Conservation (phyloP, 2,888 invertebrate genomes). For the Pyrocoelia pectoralis region DNA sequence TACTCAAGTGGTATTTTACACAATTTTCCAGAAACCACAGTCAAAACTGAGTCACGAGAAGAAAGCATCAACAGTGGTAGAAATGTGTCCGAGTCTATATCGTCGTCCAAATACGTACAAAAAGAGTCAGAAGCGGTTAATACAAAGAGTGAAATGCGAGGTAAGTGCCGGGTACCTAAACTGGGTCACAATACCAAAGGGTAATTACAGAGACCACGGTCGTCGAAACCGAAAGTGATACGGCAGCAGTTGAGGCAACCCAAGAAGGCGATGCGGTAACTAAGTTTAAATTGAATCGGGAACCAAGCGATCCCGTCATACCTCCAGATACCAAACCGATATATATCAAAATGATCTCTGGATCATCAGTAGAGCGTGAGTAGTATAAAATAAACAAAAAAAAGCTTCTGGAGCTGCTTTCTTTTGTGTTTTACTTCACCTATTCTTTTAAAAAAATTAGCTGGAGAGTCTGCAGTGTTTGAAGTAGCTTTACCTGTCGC, state of each 20-base stretch:
- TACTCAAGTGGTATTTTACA: too few relatives aligned
- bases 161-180: too few relatives aligned
- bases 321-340: constrained; percentile 70
- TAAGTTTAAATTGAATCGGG: constrained; percentile 41
- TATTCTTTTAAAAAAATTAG: constrained; percentile 65
- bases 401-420: not conserved
- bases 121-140: too few relatives aligned
- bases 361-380: constrained; percentile 83
- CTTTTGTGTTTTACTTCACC: not conserved
- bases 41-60: too few relatives aligned
- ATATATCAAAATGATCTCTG: constrained; percentile 78
- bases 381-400: constrained; percentile 47
- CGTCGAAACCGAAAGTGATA: not conserved
- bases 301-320: constrained; percentile 31
- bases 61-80: too few relatives aligned
- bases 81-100: too few relatives aligned
- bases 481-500: constrained; percentile 76
- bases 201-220: not conserved
- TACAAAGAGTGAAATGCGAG: too few relatives aligned
- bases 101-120: too few relatives aligned
- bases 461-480: constrained; percentile 83
- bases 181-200: too few relatives aligned
- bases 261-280: constrained; percentile 19
- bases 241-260: not conserved
- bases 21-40: too few relatives aligned